Conservation (phyloP, 2,888 invertebrate species). For the Tipula vernalis region DNA sequence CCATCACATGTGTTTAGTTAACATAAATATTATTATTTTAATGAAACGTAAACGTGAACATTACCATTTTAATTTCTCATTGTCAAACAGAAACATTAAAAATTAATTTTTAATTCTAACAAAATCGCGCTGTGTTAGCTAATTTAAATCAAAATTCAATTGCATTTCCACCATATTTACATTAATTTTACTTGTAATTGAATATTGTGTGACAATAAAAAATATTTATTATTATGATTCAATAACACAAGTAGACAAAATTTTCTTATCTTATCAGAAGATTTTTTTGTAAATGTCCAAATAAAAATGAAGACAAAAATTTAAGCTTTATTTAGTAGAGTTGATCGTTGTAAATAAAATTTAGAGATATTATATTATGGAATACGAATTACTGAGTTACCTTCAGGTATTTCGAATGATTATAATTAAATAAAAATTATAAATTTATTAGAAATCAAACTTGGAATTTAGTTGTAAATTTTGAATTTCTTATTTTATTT, state of each 20-base stretch:
- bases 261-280: background rate
- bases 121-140: background rate
- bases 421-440: background rate
- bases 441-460: background rate
- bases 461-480: background rate
- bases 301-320: background rate
- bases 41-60: background rate
- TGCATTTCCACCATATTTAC: background rate
- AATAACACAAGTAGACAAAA: background rate
- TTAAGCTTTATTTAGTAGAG: background rate
- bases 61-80: background rate
- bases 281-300: background rate
- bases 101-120: background rate
- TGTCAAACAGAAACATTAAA: background rate
- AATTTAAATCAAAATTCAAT: background rate
- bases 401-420: background rate
- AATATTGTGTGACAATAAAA: background rate
- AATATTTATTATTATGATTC: background rate
- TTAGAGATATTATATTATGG: background rate
- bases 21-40: background rate
- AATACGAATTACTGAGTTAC: background rate
- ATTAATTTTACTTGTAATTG: background rate
- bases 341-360: background rate
- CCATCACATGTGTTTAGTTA: background rate
- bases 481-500: conserved; percentile 14